Evolutionary conservation across 2,113 vertebrate genomes (phyloP).

Genomic region (Chauna torquata): DNA sequence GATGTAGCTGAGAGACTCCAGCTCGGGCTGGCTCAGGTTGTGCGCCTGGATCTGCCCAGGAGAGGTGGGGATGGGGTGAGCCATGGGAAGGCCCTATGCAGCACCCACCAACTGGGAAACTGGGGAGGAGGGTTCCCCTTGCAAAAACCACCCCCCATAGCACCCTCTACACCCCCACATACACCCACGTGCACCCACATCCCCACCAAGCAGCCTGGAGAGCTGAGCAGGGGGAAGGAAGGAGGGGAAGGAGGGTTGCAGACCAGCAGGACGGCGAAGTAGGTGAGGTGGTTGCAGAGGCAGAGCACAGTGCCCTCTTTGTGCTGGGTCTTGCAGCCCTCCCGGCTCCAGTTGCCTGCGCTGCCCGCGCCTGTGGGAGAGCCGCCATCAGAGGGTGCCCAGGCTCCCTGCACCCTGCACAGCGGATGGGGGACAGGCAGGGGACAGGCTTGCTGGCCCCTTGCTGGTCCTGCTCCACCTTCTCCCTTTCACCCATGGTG

Average conservation of each 20-base stretch:
- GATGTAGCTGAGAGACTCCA: neutral
- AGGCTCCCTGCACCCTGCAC: too few relatives aligned
- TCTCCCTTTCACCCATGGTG: neutral
- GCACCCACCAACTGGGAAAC: neutral
- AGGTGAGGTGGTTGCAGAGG: neutral
- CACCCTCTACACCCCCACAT: neutral
- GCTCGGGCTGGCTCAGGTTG: neutral
- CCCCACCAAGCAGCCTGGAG: too few relatives aligned
- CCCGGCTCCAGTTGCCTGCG: neutral
- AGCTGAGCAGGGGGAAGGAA: neutral
- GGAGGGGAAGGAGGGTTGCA: neutral
- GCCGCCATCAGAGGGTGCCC: neutral
- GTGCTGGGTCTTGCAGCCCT: neutral
- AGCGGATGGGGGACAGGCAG: neutral
- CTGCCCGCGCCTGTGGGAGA: accelerated
- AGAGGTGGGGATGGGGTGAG: neutral
- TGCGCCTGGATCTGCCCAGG: neutral
- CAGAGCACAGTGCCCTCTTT: neutral
- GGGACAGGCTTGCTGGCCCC: neutral
- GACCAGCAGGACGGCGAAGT: neutral
- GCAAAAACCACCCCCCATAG: neutral
- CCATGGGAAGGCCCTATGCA: accelerated
- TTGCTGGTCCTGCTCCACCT: neutral
- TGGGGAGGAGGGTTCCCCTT: too few relatives aligned
- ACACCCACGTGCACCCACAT: neutral